phyloP scores from a whole-genome alignment of 2,797 vertebrate genomes.

The Crax fasciolata region DNA sequence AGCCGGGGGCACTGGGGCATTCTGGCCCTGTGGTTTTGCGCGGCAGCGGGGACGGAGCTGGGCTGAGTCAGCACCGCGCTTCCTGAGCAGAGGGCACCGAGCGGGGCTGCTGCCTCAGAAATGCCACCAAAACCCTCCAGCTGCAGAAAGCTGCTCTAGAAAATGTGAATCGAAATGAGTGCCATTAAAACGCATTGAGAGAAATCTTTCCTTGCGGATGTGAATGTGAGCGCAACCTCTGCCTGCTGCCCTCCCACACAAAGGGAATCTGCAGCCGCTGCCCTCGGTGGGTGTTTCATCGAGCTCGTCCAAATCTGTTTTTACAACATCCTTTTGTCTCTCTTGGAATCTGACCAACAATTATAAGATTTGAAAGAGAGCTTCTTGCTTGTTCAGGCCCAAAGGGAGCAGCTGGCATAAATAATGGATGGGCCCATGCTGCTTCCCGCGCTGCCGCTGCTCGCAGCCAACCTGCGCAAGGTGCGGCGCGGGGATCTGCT shows the following conservation, averaged over 20 bases:
- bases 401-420: slow-evolving; percentile 70
- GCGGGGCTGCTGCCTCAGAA: slow-evolving; percentile 13
- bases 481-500: slow-evolving; percentile 26
- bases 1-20: background rate
- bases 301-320: slow-evolving; percentile 60
- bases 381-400: slow-evolving; percentile 76
- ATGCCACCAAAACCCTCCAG: background rate
- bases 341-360: slow-evolving; percentile 74
- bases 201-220: slow-evolving; percentile 51
- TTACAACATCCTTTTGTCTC: slow-evolving; percentile 74
- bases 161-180: slow-evolving; percentile 28
- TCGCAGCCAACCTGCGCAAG: slow-evolving; percentile 49
- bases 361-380: slow-evolving; percentile 67
- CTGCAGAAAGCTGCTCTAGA: slow-evolving; percentile 23
- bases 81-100: slow-evolving; percentile 51
- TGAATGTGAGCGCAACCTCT: slow-evolving; percentile 50
- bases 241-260: slow-evolving; percentile 51
- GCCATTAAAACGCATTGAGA: slow-evolving; percentile 12
- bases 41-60: background rate
- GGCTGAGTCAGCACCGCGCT: slow-evolving; percentile 63
- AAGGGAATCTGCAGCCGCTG: slow-evolving; percentile 56
- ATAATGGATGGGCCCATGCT: slow-evolving; percentile 66
- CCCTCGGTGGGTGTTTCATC: slow-evolving; percentile 61
- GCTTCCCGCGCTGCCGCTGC: slow-evolving; percentile 33
- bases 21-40: slow-evolving; percentile 52